Percentiles rank a stretch among this genome's conserved stretches.
Evolutionary conservation across 2,113 vertebrate species (phyloP).

Genomic region (Pelecanoides urinatrix): DNA sequence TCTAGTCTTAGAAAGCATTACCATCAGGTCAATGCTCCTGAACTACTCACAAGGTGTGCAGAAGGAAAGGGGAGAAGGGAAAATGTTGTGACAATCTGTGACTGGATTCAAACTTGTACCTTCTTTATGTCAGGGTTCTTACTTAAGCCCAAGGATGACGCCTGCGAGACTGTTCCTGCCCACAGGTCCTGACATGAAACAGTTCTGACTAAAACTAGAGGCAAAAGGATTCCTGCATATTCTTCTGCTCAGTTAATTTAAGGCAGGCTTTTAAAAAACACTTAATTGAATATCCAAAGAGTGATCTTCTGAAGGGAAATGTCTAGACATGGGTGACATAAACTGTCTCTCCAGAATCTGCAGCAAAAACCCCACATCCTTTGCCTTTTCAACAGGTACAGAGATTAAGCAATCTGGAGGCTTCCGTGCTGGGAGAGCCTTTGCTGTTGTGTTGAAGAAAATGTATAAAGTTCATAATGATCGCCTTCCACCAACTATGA

Average conservation of each 20-base stretch:
- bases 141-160: neutral
- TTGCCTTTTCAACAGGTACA: neutral
- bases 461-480: neutral
- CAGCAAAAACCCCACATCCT: neutral
- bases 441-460: neutral
- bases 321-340: rapidly evolving
- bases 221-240: neutral
- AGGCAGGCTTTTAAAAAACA: neutral
- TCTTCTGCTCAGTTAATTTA: neutral
- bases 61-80: neutral
- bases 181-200: neutral
- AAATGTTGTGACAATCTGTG: neutral
- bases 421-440: neutral
- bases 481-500: neutral
- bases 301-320: neutral
- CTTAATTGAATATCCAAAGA: neutral
- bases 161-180: neutral
- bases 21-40: neutral
- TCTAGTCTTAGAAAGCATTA: neutral
- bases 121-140: neutral
- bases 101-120: neutral
- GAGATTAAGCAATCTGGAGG: neutral
- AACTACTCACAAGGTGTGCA: neutral
- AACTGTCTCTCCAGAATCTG: neutral
- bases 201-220: neutral